A percentile compares a stretch with the other conserved stretches of the same genome.
phyloP scores from a whole-genome alignment of 2,113 vertebrate genomes.

The Lophochroa leadbeateri region DNA sequence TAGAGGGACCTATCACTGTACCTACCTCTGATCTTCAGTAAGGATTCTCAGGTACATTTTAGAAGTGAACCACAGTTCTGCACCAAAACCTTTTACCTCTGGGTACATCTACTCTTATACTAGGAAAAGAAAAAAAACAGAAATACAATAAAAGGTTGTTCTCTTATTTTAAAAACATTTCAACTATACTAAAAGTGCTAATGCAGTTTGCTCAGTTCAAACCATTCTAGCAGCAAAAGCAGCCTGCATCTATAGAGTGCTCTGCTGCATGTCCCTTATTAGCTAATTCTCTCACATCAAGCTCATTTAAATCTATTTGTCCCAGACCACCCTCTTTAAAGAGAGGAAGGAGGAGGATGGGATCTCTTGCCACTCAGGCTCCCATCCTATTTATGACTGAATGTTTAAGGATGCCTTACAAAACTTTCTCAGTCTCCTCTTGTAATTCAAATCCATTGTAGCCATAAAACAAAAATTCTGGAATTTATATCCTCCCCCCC shows the following conservation, averaged over 20 bases:
- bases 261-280: slow-evolving; percentile 17
- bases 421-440: slow-evolving; percentile 59
- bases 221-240: background rate
- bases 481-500: slow-evolving; percentile 10
- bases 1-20: background rate
- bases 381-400: slow-evolving; percentile 36
- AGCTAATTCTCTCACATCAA: slow-evolving; percentile 32
- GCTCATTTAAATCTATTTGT: slow-evolving; percentile 60
- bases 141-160: background rate
- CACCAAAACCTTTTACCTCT: background rate
- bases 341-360: slow-evolving; percentile 18
- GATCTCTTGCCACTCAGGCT: slow-evolving; percentile 22
- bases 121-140: background rate
- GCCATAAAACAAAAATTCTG: slow-evolving; percentile 70
- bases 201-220: background rate
- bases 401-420: slow-evolving; percentile 40
- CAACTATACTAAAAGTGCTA: background rate
- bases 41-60: background rate
- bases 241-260: background rate
- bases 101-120: background rate
- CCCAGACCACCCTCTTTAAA: slow-evolving; percentile 47
- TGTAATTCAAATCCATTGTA: slow-evolving; percentile 61
- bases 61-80: background rate
- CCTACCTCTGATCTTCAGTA: background rate
- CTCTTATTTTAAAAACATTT: slow-evolving; percentile 1